Evolutionary conservation across 2,797 vertebrate genomes (phyloP).

Genomic region (Enteromius unitaeniatus): DNA sequence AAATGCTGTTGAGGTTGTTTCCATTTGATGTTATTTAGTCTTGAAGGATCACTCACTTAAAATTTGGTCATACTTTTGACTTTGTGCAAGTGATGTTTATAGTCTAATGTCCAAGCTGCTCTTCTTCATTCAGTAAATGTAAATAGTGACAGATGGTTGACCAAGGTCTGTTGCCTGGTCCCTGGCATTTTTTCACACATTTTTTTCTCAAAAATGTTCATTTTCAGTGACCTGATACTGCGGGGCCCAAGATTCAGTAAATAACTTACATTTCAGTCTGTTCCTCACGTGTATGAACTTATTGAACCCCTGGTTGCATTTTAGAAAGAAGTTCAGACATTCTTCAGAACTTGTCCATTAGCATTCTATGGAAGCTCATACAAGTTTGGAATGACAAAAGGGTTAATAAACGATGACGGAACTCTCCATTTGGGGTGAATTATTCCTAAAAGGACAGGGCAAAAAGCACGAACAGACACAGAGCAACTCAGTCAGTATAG

Average conservation of each 20-base stretch:
- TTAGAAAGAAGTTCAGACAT: background rate
- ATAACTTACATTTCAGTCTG: background rate
- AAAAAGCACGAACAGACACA: background rate
- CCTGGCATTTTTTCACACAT: too few relatives aligned
- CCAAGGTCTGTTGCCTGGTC: background rate
- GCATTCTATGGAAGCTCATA: background rate
- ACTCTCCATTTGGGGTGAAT: background rate
- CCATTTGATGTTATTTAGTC: background rate
- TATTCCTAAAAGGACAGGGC: background rate
- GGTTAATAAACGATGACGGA: background rate
- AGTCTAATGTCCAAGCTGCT: background rate
- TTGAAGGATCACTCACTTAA: background rate
- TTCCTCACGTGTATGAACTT: background rate
- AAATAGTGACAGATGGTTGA: background rate
- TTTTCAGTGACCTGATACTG: background rate
- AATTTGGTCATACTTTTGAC: background rate
- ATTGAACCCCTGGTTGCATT: background rate
- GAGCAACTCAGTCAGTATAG: background rate
- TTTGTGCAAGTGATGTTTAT: background rate
- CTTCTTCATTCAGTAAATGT: background rate
- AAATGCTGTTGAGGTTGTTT: conserved; percentile 6
- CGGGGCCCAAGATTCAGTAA: background rate
- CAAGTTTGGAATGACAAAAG: background rate
- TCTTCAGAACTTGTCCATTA: background rate
- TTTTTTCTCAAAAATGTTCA: background rate